These are phyloP conservation scores for Pachyseris speciosa DNA, from an alignment of 64 coral and sea anemone species.

Conservation along the genomic window DNA sequence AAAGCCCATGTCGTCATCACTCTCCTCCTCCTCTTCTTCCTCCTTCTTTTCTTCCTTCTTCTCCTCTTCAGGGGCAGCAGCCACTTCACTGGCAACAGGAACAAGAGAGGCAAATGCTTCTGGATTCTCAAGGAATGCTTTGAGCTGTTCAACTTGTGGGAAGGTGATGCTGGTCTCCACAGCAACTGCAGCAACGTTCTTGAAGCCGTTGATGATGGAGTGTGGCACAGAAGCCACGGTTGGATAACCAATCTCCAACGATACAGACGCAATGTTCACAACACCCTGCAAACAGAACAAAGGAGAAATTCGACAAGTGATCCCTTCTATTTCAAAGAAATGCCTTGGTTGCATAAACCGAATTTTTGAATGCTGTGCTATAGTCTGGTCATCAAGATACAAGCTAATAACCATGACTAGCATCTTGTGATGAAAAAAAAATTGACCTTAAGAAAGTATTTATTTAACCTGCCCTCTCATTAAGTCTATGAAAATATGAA, in stretches of 20 bases:
- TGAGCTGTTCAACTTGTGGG: conserved; percentile 94
- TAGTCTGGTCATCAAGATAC: too few relatives aligned
- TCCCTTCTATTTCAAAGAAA: too few relatives aligned
- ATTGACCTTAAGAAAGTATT: too few relatives aligned
- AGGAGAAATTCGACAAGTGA: neutral
- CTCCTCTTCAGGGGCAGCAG: conserved; percentile 47
- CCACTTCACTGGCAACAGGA: conserved; percentile 60
- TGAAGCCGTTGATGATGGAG: conserved; percentile 97
- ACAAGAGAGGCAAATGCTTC: conserved; percentile 64
- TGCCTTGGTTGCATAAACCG: too few relatives aligned
- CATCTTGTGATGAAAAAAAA: too few relatives aligned
- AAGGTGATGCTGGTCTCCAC: conserved; percentile 93
- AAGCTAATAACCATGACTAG: too few relatives aligned
- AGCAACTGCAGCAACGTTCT: conserved; percentile 98
- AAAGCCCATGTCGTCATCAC: conserved; percentile 99
- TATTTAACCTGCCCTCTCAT: too few relatives aligned
- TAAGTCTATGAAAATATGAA: too few relatives aligned
- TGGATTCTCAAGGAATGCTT: conserved; percentile 87
- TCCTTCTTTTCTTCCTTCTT: conserved; percentile 63
- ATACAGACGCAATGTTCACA: conserved; percentile 92
- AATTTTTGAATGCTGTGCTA: too few relatives aligned
- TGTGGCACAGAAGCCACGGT: conserved; percentile 96
- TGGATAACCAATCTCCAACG: conserved; percentile 94
- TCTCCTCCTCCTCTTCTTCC: conserved; percentile 92
- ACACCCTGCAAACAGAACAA: conserved; percentile 75